A percentile compares a stretch with the other conserved stretches of the same genome.
Evolutionary conservation across 2,797 vertebrate genomes (phyloP).

Genomic region (Antennarius maculatus): DNA sequence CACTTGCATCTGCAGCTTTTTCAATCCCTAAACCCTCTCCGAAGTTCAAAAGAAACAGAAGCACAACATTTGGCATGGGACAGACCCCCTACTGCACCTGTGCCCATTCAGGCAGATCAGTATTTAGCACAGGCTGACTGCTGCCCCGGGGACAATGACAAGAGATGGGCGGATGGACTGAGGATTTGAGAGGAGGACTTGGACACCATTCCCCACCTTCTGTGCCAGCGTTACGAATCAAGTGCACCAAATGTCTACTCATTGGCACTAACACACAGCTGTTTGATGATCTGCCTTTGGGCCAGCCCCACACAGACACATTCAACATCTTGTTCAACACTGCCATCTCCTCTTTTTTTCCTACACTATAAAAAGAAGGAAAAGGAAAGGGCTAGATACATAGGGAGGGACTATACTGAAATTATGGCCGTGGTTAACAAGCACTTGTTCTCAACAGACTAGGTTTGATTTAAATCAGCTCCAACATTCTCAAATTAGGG

Average conservation of each 20-base stretch:
- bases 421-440: conserved; percentile 17
- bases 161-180: conserved; percentile 64
- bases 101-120: conserved; percentile 76
- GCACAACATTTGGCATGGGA: conserved; percentile 73
- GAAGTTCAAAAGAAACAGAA: conserved; percentile 68
- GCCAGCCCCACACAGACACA: conserved; percentile 55
- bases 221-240: conserved; percentile 75
- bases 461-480: conserved; percentile 12
- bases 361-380: conserved; percentile 24
- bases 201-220: conserved; percentile 55
- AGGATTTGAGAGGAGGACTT: conserved; percentile 73
- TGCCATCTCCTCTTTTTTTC: conserved; percentile 32
- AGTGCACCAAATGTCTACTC: conserved; percentile 76
- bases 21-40: conserved; percentile 54
- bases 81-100: conserved; percentile 76
- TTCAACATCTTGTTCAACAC: conserved; percentile 56
- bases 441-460: conserved; percentile 13
- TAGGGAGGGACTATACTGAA: conserved; percentile 5
- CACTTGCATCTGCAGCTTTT: conserved; percentile 67
- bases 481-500: not conserved
- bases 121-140: conserved; percentile 73
- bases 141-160: conserved; percentile 70
- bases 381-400: conserved; percentile 1
- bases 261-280: conserved; percentile 76
- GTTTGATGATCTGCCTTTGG: conserved; percentile 75